phyloP scores from a whole-genome alignment of 2,113 vertebrate species.

The Zapus hudsonius region DNA sequence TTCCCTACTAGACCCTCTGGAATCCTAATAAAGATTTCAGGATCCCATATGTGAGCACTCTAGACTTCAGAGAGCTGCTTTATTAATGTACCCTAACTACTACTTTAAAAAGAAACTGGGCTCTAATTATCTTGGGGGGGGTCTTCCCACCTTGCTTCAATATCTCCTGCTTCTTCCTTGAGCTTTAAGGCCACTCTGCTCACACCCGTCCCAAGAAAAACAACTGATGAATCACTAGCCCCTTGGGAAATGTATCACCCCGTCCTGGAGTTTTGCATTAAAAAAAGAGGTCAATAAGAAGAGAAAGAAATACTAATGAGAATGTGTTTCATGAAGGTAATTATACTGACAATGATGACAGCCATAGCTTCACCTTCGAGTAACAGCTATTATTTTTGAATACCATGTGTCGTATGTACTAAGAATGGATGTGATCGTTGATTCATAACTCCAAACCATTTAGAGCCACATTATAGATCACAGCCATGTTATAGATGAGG shows the following conservation, averaged over 20 bases:
- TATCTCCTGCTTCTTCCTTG: not conserved
- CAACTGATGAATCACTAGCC: slow-evolving; percentile 43
- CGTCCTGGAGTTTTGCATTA: slow-evolving; percentile 40
- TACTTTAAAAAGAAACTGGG: not conserved
- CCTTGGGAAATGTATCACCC: slow-evolving; percentile 14
- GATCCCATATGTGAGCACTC: not conserved
- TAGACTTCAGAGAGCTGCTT: not conserved
- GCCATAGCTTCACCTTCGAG: not conserved
- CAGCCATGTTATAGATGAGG: not conserved
- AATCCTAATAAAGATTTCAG: not conserved
- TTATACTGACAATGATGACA: not conserved
- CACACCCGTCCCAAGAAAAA: slow-evolving; percentile 39
- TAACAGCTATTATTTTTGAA: not conserved
- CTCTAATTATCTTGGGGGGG: not conserved
- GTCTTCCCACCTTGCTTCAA: not conserved
- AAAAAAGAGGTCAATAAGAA: slow-evolving; percentile 38
- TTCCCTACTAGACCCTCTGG: not conserved
- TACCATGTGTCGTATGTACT: not conserved
- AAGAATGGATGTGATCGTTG: not conserved
- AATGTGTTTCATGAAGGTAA: not conserved
- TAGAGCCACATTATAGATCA: not conserved
- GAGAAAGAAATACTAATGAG: slow-evolving; percentile 10
- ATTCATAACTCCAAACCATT: not conserved
- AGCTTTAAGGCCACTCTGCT: not conserved
- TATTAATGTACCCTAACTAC: not conserved